Evolutionary conservation across 2,888 invertebrate species (phyloP).

Genomic region (Pandemis heparana): DNA sequence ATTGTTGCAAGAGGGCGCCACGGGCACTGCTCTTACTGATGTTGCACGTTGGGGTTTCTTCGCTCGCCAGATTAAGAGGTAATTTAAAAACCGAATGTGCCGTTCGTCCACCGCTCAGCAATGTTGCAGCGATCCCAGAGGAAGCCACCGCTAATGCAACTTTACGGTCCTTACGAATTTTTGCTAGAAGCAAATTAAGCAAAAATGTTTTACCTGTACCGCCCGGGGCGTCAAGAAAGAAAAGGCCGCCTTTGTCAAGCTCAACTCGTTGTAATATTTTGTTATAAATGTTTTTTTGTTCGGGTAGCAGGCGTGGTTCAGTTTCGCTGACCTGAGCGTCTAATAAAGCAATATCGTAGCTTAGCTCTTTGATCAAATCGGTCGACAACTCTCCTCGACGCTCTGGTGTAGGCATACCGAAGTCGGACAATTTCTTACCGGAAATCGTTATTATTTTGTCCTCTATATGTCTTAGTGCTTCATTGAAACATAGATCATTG

Average conservation of each 20-base stretch:
- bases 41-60: slow-evolving; percentile 42
- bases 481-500: too few species aligned
- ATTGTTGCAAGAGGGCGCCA: slow-evolving; percentile 30
- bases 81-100: slow-evolving; percentile 40
- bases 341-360: too few species aligned
- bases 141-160: slow-evolving; percentile 41
- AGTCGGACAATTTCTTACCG: too few species aligned
- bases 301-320: too few species aligned
- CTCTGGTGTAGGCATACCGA: too few species aligned
- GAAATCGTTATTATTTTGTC: too few species aligned
- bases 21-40: slow-evolving; percentile 41
- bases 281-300: not conserved
- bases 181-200: slow-evolving; percentile 23
- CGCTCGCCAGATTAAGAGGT: slow-evolving; percentile 38
- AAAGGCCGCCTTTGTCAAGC: too few species aligned
- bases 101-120: slow-evolving; percentile 42
- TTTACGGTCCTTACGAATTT: slow-evolving; percentile 20
- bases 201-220: slow-evolving; percentile 31
- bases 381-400: too few species aligned
- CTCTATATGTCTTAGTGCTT: too few species aligned
- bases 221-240: slow-evolving; percentile 1
- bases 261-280: too few species aligned
- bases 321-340: too few species aligned
- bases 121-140: slow-evolving; percentile 42
- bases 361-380: too few species aligned